Base-by-base conservation (phyloP, 2,888 invertebrate genomes). In the Abrostola tripartita region DNA sequence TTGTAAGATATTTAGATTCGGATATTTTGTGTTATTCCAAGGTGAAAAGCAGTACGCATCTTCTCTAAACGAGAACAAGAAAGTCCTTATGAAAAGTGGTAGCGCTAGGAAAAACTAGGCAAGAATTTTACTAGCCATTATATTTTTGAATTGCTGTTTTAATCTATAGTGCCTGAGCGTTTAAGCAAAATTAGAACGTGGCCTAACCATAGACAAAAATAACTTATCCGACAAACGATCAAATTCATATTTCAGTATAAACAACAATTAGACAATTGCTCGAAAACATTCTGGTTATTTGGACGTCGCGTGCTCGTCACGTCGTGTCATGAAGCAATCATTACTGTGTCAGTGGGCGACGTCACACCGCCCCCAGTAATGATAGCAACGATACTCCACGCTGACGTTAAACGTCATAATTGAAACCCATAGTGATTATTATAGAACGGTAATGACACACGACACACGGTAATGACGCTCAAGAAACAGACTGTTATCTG, bases 241-340 rank as follows among this genome's bases (percentile, higher is more conserved):
- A n/a, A n/a, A 73, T 68, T 65, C 74, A 51, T 66, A 73, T 64
- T 65, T 40, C 44, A 68, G 62, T 55, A 68, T 68, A 71, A 78
- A 81, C 79, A 79, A 76, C 72, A 79, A 81, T 79, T 71, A 72
- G 44, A 12, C 14, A 9, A 63, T 57, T 61, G 66, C 64, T 71
- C 50, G 59, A 65, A 74, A 78, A 68, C 65, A 77, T 78, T 80
- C 81, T 74, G 24, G 60, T 61, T 67, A 61, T 68, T 76, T 70
- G 65, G 68, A 70, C 65, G 51, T 83, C 61, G 84, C 84, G 83
- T 84, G 83, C 42, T 63, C 72, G 73, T 78, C 82, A 74, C 70
- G 75, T 76, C 55, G 57, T 64, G 75, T 68, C 67, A 65, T 53
- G 44, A 60, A 52, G 57, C 62, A 40, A 65, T 80, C 74, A 81